Evolutionary conservation across 2,113 vertebrate genomes (phyloP), one percentile per base, ranked within the genome.

Genomic region (Megaleporinus macrocephalus): DNA sequence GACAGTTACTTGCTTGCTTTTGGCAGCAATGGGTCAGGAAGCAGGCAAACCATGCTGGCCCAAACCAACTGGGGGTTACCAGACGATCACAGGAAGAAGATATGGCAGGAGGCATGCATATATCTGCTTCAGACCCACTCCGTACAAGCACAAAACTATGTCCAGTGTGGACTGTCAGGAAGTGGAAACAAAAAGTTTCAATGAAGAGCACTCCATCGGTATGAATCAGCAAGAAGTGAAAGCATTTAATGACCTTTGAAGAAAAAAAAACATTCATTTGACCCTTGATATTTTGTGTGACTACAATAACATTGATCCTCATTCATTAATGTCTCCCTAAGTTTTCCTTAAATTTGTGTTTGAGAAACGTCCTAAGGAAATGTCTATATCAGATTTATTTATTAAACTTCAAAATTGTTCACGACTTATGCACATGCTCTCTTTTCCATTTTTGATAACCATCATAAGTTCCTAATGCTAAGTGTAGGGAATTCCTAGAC

Each of bases 21-120:
- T 22, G 15, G 4, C 80, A 96, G 95, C 71, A 84, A 95, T 95
- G 94, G 93, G 92, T 90, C 94, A 95, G 89, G 92, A 93, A 89
- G 89, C 87, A 73, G 89, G 87, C 77, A 96, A 93, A 86, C 62
- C 83, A 84, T 81, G 85, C 36, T 94, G 90, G 92, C 90, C 90
- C 44, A 94, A 91, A 88, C 87, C 90, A 82, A 72, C 86, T 74
- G 91, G 91, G 85, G 90, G 88, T 0, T 94, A 92, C 85, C 93
- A 90, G 59, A 92, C 92, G 36, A 49, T 89, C 88, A 93, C 88
- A 27, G 90, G 90, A 41, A 87, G 92, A 87, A 92, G 94, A 87
- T 94, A 91, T 0, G 92, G 92, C 90, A 92, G 93, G 88, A 93
- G 93, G 79, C 89, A 91, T 71, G 87, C 93, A 0, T 94, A 36